These are phyloP conservation scores for Brachionus plicatilis DNA, from an alignment of 1,140 invertebrate species.

Conservation along the genomic window DNA sequence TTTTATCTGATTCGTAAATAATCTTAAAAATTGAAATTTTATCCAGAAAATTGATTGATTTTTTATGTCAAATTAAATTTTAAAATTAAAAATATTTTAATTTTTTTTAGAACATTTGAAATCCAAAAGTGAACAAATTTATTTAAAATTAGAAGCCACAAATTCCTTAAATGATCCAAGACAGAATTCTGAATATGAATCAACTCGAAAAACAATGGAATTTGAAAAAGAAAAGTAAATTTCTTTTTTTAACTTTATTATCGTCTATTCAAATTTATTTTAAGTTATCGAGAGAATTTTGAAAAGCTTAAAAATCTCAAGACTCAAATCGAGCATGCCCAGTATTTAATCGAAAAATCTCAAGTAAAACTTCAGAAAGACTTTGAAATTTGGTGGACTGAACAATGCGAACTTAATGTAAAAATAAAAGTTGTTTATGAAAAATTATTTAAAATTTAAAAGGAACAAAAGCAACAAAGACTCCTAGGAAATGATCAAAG, in stretches of 20 bases:
- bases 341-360: slow-evolving; percentile 54
- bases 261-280: no score
- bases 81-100: background rate
- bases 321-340: slow-evolving; percentile 55
- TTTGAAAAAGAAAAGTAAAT: slow-evolving; percentile 47
- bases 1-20: no score
- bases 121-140: slow-evolving; percentile 46
- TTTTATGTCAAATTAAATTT: background rate
- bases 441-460: background rate
- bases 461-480: slow-evolving; percentile 27
- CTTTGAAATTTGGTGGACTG: slow-evolving; percentile 55
- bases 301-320: slow-evolving; percentile 49
- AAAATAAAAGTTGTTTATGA: background rate
- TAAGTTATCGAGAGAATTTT: slow-evolving; percentile 52
- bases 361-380: slow-evolving; percentile 56
- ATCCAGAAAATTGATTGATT: no score
- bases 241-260: no score
- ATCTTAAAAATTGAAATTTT: no score
- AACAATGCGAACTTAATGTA: slow-evolving; percentile 23
- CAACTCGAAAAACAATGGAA: slow-evolving; percentile 49
- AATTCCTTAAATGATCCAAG: slow-evolving; percentile 40
- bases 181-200: slow-evolving; percentile 48
- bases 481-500: background rate
- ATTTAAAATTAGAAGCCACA: background rate
- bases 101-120: slow-evolving; percentile 49